phyloP scores from a whole-genome alignment of 1,140 invertebrate genomes.

The Macrosteles quadrilineatus region DNA sequence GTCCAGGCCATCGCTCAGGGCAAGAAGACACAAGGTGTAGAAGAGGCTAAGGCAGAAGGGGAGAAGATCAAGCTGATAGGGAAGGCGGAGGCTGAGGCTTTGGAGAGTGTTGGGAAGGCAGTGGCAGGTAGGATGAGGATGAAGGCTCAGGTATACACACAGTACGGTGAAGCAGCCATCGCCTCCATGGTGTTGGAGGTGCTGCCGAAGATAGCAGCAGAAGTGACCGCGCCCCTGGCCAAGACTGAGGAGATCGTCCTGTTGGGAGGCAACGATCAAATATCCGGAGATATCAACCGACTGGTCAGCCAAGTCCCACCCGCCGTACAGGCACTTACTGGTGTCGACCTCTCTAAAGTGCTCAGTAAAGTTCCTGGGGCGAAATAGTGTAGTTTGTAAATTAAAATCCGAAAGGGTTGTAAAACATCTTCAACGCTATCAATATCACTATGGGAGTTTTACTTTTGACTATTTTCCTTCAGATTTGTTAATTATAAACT shows the following conservation, averaged over 20 bases:
- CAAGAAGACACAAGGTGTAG: constrained; percentile 86
- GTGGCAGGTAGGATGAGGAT: constrained; percentile 92
- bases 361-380: constrained; percentile 30
- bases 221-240: constrained; percentile 88
- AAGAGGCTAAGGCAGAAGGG: constrained; percentile 85
- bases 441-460: no score
- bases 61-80: constrained; percentile 88
- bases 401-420: no score
- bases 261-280: constrained; percentile 75
- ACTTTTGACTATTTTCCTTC: no score
- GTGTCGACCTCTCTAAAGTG: constrained; percentile 70
- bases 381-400: constrained; percentile 24
- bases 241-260: constrained; percentile 95
- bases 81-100: constrained; percentile 83
- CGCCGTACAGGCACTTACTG: constrained; percentile 91
- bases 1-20: constrained; percentile 89
- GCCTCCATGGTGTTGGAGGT: constrained; percentile 89
- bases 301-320: constrained; percentile 88
- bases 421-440: no score
- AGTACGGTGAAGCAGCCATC: constrained; percentile 95
- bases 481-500: no score
- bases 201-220: constrained; percentile 93
- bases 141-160: constrained; percentile 91
- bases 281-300: constrained; percentile 79
- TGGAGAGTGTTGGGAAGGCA: constrained; percentile 85